Percentiles rank a stretch among this genome's conserved stretches.
Conservation (phyloP, 2,113 vertebrate genomes). For the Plotosus lineatus region DNA sequence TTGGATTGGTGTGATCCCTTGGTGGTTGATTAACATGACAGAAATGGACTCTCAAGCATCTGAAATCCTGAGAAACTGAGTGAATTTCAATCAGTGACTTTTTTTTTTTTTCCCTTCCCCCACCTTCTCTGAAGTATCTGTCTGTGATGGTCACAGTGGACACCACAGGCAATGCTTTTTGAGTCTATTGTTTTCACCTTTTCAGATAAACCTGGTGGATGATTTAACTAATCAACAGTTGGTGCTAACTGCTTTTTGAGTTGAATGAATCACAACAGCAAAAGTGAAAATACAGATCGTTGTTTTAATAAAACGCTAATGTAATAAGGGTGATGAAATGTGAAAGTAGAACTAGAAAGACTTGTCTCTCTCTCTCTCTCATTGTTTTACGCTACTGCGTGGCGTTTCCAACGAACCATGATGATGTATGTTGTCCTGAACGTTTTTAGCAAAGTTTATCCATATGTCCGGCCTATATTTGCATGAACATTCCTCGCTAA, state of each 20-base stretch:
- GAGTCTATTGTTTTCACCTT: background rate
- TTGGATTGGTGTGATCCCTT: background rate
- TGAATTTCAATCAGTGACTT: background rate
- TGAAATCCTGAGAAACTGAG: conserved; percentile 14
- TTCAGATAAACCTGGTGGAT: background rate
- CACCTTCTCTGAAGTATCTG: background rate
- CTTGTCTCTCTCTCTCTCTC: background rate
- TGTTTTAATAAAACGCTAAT: background rate
- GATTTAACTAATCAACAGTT: background rate
- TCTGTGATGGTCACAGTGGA: background rate
- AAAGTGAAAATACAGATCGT: conserved; percentile 1
- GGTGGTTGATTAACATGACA: conserved; percentile 32
- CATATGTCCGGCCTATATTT: background rate
- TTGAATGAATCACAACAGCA: background rate
- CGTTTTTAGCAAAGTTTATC: background rate
- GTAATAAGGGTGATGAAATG: background rate
- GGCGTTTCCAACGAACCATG: too few species aligned
- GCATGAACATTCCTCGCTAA: background rate
- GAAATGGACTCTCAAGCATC: background rate
- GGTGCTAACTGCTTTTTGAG: background rate
- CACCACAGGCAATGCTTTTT: background rate
- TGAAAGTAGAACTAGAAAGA: background rate
- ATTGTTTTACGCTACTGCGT: too few species aligned
- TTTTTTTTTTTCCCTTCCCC: background rate
- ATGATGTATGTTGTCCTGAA: background rate